phyloP scores from a whole-genome alignment of 2,797 vertebrate genomes.

The Poeciliopsis infans region DNA sequence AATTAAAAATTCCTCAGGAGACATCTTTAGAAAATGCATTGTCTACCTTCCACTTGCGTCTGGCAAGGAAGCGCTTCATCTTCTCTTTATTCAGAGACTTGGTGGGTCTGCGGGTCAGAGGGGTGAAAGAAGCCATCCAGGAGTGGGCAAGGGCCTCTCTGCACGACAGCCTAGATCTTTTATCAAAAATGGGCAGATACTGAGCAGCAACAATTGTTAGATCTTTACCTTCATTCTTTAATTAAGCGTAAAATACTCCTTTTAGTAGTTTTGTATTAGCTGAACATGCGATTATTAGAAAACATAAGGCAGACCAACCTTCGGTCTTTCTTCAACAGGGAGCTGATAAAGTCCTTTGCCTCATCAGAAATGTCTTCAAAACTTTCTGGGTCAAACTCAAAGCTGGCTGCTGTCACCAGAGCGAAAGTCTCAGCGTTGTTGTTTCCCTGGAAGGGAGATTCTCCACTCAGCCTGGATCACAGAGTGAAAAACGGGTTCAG shows the following conservation, averaged over 20 bases:
- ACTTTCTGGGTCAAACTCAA: slow-evolving; percentile 84
- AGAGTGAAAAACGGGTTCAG: background rate
- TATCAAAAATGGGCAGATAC: background rate
- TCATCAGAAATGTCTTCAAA: slow-evolving; percentile 85
- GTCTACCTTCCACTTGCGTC: slow-evolving; percentile 87
- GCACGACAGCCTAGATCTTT: slow-evolving; percentile 82
- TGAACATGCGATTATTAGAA: background rate
- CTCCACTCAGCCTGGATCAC: slow-evolving; percentile 84
- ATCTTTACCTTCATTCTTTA: background rate
- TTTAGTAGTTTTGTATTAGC: background rate
- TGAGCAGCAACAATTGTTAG: background rate
- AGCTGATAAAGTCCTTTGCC: slow-evolving; percentile 87
- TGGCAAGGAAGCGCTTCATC: slow-evolving; percentile 85
- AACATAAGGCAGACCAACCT: slow-evolving; percentile 63
- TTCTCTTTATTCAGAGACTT: slow-evolving; percentile 84
- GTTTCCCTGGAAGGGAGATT: slow-evolving; percentile 89
- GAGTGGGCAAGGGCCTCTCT: slow-evolving; percentile 81
- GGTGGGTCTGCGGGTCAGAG: slow-evolving; percentile 61
- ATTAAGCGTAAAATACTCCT: background rate
- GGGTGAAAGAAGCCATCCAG: slow-evolving; percentile 83
- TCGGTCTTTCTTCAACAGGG: slow-evolving; percentile 83
- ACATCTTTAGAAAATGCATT: slow-evolving; percentile 17
- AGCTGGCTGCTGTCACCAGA: slow-evolving; percentile 81
- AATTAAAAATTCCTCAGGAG: slow-evolving; percentile 34
- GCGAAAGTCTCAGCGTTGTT: slow-evolving; percentile 83